Evolutionary conservation across 2,113 vertebrate species (phyloP).

Genomic region (Tachysurus fulvidraco): DNA sequence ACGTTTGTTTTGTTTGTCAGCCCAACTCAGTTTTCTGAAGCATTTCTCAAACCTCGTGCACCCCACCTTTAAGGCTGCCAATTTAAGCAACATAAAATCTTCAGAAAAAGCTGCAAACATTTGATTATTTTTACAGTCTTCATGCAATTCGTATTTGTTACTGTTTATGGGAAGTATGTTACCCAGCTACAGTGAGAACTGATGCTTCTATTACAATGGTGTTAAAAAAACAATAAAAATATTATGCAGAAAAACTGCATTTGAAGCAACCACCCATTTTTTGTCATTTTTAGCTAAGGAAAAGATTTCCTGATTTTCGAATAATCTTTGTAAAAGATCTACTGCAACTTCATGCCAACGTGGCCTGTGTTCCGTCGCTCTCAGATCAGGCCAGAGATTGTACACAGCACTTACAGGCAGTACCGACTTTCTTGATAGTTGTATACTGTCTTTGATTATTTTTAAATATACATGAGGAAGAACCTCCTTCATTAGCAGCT

Average conservation of each 20-base stretch:
- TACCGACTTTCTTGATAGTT: constrained; percentile 51
- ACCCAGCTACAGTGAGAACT: neutral
- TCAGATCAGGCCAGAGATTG: constrained; percentile 76
- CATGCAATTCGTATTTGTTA: neutral
- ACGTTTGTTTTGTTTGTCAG: too few relatives aligned
- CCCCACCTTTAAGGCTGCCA: too few relatives aligned
- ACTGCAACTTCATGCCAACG: constrained; percentile 67
- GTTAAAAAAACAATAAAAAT: neutral
- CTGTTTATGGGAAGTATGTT: neutral
- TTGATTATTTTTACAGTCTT: neutral
- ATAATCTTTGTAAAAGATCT: constrained; percentile 66
- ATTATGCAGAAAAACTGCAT: constrained; percentile 77
- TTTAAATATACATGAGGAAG: constrained; percentile 73
- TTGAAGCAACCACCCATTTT: constrained; percentile 59
- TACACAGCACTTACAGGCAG: constrained; percentile 66
- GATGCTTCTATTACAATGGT: neutral
- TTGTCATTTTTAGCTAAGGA: constrained; percentile 61
- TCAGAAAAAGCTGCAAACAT: neutral
- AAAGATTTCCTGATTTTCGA: constrained; percentile 63
- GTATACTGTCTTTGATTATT: constrained; percentile 66
- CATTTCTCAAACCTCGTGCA: too few relatives aligned
- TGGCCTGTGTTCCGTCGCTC: constrained; percentile 56
- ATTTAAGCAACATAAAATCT: neutral
- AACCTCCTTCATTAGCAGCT: constrained; percentile 73
- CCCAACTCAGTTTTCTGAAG: too few relatives aligned